A percentile compares a stretch with the other conserved stretches of the same genome.
These are phyloP conservation scores for Zosterops lateralis DNA, from an alignment of 2,113 vertebrate genomes.

Conservation along the genomic window DNA sequence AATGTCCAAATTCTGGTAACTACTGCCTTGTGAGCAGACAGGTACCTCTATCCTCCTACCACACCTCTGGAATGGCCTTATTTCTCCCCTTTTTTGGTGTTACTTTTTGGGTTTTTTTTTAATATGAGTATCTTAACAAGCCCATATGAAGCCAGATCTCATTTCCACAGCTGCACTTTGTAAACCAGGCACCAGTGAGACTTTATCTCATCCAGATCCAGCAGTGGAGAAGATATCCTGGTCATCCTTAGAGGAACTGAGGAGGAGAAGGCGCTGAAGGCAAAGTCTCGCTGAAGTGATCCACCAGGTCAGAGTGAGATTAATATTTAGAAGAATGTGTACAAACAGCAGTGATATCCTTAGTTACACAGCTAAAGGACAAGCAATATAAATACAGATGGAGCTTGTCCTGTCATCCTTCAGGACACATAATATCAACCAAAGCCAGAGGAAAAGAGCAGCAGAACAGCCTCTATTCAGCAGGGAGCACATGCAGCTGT, in stretches of 20 bases:
- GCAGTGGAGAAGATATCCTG: neutral
- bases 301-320: neutral
- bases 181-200: neutral
- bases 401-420: neutral
- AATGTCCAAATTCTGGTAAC: neutral
- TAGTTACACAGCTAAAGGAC: neutral
- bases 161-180: neutral
- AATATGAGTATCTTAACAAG: neutral
- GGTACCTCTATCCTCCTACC: neutral
- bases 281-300: neutral
- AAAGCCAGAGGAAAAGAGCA: neutral
- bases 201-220: neutral
- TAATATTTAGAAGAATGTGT: neutral
- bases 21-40: neutral
- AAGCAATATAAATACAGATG: neutral
- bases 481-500: neutral
- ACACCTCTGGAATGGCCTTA: neutral
- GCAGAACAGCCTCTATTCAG: neutral
- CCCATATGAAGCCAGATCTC: neutral
- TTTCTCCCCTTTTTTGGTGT: neutral
- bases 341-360: neutral
- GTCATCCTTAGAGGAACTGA: neutral
- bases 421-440: neutral
- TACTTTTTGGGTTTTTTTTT: neutral
- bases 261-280: neutral